Evolutionary conservation across 2,888 invertebrate genomes (phyloP).

Genomic region (Emmelina monodactyla): DNA sequence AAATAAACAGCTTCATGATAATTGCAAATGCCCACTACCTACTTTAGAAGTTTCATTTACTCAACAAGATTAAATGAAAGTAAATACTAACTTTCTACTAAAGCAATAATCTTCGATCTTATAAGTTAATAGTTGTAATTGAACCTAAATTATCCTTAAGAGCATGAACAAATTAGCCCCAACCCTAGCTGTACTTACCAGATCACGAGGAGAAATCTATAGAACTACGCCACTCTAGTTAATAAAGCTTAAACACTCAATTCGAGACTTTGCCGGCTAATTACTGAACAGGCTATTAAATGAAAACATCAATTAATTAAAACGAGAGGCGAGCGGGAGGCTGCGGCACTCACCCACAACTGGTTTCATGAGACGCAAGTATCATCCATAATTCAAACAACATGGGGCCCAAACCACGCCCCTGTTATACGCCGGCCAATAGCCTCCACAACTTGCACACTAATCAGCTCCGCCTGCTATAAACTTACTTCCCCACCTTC

Average conservation of each 20-base stretch:
- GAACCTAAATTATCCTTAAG: no score
- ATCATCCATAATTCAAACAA: slow-evolving; percentile 65
- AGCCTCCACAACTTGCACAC: slow-evolving; percentile 39
- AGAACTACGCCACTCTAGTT: slow-evolving; percentile 30
- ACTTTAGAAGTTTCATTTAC: no score
- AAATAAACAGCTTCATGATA: no score
- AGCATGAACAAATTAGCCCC: not conserved
- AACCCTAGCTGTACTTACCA: slow-evolving; percentile 20
- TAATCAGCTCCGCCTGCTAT: slow-evolving; percentile 53
- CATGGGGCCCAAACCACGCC: slow-evolving; percentile 62
- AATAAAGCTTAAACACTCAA: slow-evolving; percentile 48
- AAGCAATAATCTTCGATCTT: no score
- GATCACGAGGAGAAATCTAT: slow-evolving; percentile 17
- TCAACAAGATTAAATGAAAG: no score
- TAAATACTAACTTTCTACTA: no score
- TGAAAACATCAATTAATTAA: slow-evolving; percentile 64
- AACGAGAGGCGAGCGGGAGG: slow-evolving; percentile 20
- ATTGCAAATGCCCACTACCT: no score
- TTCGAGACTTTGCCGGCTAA: slow-evolving; percentile 46
- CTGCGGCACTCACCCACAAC: not conserved
- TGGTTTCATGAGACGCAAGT: slow-evolving; percentile 28
- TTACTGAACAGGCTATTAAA: slow-evolving; percentile 58
- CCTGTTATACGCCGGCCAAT: slow-evolving; percentile 57
- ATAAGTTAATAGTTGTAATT: no score
- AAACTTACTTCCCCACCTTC: slow-evolving; percentile 49